Evolutionary conservation across 2,888 invertebrate genomes (phyloP).

Genomic region (Oegoconia quadripuncta): DNA sequence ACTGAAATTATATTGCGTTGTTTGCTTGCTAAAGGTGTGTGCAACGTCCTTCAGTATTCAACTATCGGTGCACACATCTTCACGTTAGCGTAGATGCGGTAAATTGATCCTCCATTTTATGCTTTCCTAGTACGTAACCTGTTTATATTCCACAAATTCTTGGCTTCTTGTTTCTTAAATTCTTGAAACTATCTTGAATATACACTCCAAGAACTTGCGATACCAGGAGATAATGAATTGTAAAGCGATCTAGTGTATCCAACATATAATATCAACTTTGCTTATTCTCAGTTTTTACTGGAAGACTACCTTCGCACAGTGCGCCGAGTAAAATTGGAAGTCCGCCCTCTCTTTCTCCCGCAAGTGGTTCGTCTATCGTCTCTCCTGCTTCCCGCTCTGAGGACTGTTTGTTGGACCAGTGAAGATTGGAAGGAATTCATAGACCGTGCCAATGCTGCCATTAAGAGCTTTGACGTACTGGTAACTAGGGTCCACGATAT

Average conservation of each 20-base stretch:
- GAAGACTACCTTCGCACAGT: slow-evolving; percentile 87
- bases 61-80: no score
- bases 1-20: no score
- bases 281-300: slow-evolving; percentile 81
- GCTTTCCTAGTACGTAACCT: no score
- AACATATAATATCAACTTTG: not conserved
- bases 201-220: no score
- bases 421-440: slow-evolving; percentile 89
- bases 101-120: no score
- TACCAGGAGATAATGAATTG: not conserved
- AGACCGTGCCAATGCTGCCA: slow-evolving; percentile 85
- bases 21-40: no score
- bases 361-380: slow-evolving; percentile 91
- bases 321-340: slow-evolving; percentile 89
- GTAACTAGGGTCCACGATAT: slow-evolving; percentile 92
- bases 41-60: no score
- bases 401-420: slow-evolving; percentile 91
- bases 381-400: slow-evolving; percentile 89
- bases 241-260: not conserved
- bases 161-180: no score
- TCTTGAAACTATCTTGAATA: no score
- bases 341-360: slow-evolving; percentile 93
- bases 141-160: no score
- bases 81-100: no score
- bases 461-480: slow-evolving; percentile 88